Evolutionary conservation across 2,113 vertebrate species (phyloP), one percentile per base, ranked within the genome.

Genomic region (Chaetodon trifascialis): DNA sequence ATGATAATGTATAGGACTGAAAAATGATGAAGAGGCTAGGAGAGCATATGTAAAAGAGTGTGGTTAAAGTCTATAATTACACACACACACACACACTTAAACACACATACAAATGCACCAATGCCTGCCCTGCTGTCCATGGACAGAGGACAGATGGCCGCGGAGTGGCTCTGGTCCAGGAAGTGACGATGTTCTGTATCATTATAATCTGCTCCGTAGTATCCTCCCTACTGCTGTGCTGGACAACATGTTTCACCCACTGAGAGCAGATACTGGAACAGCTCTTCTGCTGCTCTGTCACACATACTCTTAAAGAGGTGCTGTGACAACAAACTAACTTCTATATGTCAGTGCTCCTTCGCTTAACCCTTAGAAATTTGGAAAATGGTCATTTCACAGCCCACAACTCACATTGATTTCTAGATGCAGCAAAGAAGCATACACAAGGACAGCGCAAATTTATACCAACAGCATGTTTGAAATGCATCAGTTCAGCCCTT

Each of bases 141-240:
- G 93, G 88, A 94, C 88, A 87, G 89, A 86, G 89, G 90, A 94
- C 95, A 96, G 95, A 95, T 95, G 94, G 95, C 80, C 40, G 51
- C 23, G 5, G 75, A 86, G 84, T 95, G 93, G 94, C 93, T 91
- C 74, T 70, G 72, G 68, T 93, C 93, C 94, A 95, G 91, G 82
- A 90, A 93, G 91, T 90, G 93, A 90, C 92, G 90, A 90, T 82
- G 85, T 83, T 93, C 86, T 91, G 91, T 88, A 92, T 95, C 92
- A 93, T 94, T 91, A 94, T 95, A 95, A 95, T 94, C 94, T 94
- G 84, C 93, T 89, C 93, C 67, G 76, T 90, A 87, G 92, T 86
- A 66, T 91, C 90, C 92, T 91, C 87, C 89, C 91, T 83, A 93
- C 91, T 75, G 90, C 88, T 86, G 90, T 76, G 89, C 91, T 84